Base-by-base conservation (phyloP, 2,888 invertebrate species). In the Ashinkailepas kermadecensis region DNA sequence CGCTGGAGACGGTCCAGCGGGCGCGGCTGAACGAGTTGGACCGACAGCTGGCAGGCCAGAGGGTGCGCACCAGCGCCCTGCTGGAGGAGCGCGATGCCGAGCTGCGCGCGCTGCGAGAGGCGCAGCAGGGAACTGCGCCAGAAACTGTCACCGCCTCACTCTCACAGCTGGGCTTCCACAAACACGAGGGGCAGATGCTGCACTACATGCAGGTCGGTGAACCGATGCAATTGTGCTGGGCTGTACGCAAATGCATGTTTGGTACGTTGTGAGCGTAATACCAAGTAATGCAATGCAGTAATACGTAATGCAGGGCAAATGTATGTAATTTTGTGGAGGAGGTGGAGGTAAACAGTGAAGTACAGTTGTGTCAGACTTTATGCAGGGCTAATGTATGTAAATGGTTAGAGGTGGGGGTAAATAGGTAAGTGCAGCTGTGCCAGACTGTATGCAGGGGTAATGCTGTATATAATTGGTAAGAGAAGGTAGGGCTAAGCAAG, bases 41-140 rank as follows among this genome's bases (percentile, higher is more conserved):
- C 86, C 92, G 93, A 84, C 92, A 94, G 85, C 88, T 93, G 81
- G 80, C 84, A 15, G 70, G 81, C 25, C 84, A 95, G 86, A 89
- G 96, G 0, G 93, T 93, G 81, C 89, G 95, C 65, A 94, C 95
- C 64, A 89, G 95, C 13, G 90, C 91, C 4, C 87, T 96, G 56
- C 87, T 96, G 64, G 92, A 93, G 23, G 95, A 96, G 85, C 94
- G 95, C 58, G 95, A 96, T 85, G 91, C 90, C 84, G 92, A 92
- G 86, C 91, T 93, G 15, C 88, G 91, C 70, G 90, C 91, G 0
- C 85, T 91, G 78, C 90, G 90, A 85, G 89, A 89, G 39, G 90
- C 90, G 0, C 80, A 83, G 56, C 82, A 82, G 56, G 81, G 81
- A 12, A 64, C 81, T 54, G 59, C 80, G 12, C 82, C 83, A 39